phyloP scores from a whole-genome alignment of 2,888 invertebrate genomes.

The Leptarthrus brevirostris region DNA sequence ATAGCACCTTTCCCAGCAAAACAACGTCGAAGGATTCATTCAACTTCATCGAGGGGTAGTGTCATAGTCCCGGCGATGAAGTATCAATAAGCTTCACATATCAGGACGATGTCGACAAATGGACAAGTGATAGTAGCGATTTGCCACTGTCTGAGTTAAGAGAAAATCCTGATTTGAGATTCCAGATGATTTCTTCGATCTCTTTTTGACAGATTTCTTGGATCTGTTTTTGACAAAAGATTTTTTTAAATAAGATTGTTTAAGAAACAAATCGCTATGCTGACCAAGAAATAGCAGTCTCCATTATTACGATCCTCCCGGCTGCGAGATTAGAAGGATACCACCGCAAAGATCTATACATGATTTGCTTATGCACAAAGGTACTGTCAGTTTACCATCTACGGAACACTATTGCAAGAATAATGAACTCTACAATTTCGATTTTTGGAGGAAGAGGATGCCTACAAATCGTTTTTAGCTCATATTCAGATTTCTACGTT shows the following conservation, averaged over 20 bases:
- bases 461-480: conserved; percentile 27
- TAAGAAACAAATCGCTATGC: conserved; percentile 12
- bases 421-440: no score
- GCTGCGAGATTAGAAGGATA: conserved; percentile 11
- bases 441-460: no score
- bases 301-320: not conserved
- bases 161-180: conserved; percentile 23
- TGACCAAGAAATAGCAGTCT: not conserved
- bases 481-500: conserved; percentile 20
- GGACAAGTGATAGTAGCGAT: conserved; percentile 3
- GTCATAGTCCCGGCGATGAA: conserved; percentile 24
- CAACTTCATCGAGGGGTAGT: not conserved
- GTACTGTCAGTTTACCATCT: conserved; percentile 6
- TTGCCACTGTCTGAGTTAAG: conserved; percentile 21
- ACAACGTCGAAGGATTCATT: conserved; percentile 6
- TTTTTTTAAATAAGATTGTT: conserved; percentile 10
- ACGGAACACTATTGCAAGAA: no score
- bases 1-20: not conserved
- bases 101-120: not conserved
- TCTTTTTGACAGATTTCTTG: not conserved
- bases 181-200: conserved; percentile 15
- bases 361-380: conserved; percentile 8
- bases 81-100: conserved; percentile 11
- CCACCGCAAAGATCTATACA: not conserved
- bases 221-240: conserved; percentile 26